Base-by-base conservation (phyloP, 1,140 invertebrate species). In the Octopus bimaculoides region DNA sequence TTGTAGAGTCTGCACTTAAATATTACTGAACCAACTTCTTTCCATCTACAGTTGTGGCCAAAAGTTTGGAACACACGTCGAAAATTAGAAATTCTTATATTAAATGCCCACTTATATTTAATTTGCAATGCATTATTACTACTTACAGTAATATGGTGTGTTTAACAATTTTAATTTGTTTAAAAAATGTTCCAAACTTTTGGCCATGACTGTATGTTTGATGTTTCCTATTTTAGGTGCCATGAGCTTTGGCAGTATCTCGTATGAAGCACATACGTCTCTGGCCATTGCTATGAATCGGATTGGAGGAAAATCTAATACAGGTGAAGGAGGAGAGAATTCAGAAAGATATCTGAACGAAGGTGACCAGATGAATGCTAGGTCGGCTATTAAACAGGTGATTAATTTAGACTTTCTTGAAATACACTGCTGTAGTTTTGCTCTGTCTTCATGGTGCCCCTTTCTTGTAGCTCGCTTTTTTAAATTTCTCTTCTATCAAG, bases 201-300 rank as follows among this genome's bases (percentile, higher is more conserved):
- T 41, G 26, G 26, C 26, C 26, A 41, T 41, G 26, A 41, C 26
- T 61, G 9, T 61, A 17, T 61, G 56, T 61, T n/a, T 66, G 12
- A 78, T 78, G 9, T 79, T 79, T 79, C 17, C 73, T 54, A 77
- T 80, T 82, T 79, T 83, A 92, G 95, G 94, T 84, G 95, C 96
- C 4, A 97, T 97, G 96, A 96, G 95, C 90, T 97, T 97, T 90
- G 96, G 96, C n/a, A 95, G 94, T 83, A 96, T 97, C 83, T 96
- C 95, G 0, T 90, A 97, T 81, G 98, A 99, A 91, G 95, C 98
- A 0, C 98, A 99, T 91, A 93, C 94, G 53, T 96, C 97, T 0
- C 91, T 99, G 14, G 98, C 98, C 5, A 93, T 98, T 78, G 98
- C 98, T 4, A 99, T 99, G 98, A 99, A 99, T 89, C 92, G 94